Evolutionary conservation across 1,140 invertebrate genomes (phyloP).

Genomic region (Pogonomyrmex barbatus): DNA sequence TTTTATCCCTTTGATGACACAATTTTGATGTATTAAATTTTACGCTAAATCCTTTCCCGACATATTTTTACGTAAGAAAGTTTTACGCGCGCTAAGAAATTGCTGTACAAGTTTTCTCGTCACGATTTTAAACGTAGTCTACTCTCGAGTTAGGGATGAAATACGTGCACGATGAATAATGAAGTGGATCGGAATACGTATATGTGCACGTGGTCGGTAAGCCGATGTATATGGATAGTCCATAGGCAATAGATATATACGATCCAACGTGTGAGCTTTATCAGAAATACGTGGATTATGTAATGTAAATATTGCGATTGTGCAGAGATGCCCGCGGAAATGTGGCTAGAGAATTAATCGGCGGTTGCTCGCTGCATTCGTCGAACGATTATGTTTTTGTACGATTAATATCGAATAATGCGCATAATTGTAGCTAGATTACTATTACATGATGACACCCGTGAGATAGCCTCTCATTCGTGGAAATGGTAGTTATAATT

Average conservation of each 20-base stretch:
- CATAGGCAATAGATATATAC: slow-evolving; percentile 7
- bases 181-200: neutral
- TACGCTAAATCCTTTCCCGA: neutral
- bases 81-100: slow-evolving; percentile 46
- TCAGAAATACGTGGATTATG: slow-evolving; percentile 37
- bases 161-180: slow-evolving; percentile 33
- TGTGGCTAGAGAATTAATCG: slow-evolving; percentile 40
- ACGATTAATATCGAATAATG: slow-evolving; percentile 27
- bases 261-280: slow-evolving; percentile 32
- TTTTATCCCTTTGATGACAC: neutral
- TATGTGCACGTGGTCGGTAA: neutral
- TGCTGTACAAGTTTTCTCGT: neutral
- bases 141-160: neutral
- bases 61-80: slow-evolving; percentile 16
- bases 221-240: slow-evolving; percentile 4
- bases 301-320: slow-evolving; percentile 46
- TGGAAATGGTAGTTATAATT: neutral
- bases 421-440: slow-evolving; percentile 38
- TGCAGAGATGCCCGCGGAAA: slow-evolving; percentile 2
- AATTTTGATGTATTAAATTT: slow-evolving; percentile 23
- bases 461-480: neutral
- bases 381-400: slow-evolving; percentile 32
- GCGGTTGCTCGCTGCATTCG: neutral
- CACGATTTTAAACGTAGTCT: neutral
- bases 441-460: neutral